Conservation (phyloP, 2,113 vertebrate species). For the Sula dactylatra region DNA sequence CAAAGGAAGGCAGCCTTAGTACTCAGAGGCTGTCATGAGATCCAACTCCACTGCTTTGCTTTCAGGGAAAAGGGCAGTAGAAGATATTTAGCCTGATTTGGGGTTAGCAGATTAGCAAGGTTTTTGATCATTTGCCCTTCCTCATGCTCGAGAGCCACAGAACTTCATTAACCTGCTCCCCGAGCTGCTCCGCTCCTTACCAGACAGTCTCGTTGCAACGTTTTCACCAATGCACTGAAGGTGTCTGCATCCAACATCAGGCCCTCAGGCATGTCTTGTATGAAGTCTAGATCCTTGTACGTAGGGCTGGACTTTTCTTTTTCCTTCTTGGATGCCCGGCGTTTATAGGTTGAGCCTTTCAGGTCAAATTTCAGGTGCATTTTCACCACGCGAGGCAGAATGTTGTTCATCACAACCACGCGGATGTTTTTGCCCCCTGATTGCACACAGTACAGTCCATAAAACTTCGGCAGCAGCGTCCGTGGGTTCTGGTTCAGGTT, state of each 20-base stretch:
- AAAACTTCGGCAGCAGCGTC: conserved; percentile 96
- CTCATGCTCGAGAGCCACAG: background rate
- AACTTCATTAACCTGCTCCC: background rate
- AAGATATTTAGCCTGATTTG: background rate
- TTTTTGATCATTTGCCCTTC: background rate
- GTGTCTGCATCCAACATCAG: conserved; percentile 93
- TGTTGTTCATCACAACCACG: conserved; percentile 97
- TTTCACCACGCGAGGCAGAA: conserved; percentile 90
- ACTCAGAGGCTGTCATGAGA: background rate
- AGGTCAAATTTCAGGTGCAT: conserved; percentile 99
- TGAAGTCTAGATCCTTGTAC: conserved; percentile 97
- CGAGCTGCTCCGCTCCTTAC: conserved; percentile 70
- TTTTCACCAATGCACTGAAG: conserved; percentile 91
- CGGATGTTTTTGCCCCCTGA: conserved; percentile 98
- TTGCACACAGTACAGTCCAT: conserved; percentile 96
- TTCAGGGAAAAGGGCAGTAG: background rate
- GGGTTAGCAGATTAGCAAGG: background rate
- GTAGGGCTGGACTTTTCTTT: conserved; percentile 92
- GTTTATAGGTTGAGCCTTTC: conserved; percentile 97
- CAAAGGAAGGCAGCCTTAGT: background rate
- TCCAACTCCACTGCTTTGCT: background rate
- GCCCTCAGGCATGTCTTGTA: conserved; percentile 90
- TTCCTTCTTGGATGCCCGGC: conserved; percentile 94
- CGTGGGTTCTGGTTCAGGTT: conserved; percentile 98
- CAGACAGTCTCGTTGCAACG: conserved; percentile 94